Conservation (phyloP, 2,113 vertebrate species). For the Penelope pileata region DNA sequence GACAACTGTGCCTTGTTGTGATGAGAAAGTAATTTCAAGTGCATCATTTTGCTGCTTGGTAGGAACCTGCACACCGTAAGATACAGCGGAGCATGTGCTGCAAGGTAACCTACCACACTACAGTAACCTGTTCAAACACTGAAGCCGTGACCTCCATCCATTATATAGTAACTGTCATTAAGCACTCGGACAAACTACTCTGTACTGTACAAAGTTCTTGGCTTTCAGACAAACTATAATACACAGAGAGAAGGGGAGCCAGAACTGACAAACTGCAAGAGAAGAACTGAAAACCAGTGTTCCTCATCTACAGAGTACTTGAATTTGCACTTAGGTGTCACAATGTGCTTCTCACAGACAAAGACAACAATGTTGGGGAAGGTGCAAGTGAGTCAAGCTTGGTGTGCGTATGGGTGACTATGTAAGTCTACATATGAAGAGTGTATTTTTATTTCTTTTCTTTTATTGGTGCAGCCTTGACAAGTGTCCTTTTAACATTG, state of each 20-base stretch:
- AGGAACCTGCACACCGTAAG: background rate
- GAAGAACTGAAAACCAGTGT: background rate
- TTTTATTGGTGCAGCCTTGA: background rate
- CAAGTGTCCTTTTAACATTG: background rate
- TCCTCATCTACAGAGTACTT: background rate
- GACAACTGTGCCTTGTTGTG: background rate
- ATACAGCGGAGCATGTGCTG: background rate
- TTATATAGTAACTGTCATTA: background rate
- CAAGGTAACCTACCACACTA: background rate
- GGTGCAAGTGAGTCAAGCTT: fast-evolving
- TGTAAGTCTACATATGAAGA: background rate
- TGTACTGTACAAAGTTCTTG: background rate
- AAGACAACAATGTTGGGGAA: fast-evolving
- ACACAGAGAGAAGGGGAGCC: background rate
- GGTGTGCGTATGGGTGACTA: background rate
- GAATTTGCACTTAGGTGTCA: background rate
- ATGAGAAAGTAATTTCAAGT: background rate
- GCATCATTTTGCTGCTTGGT: background rate
- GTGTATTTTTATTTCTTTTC: background rate
- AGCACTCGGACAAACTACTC: background rate
- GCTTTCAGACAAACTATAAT: background rate
- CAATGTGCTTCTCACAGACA: background rate
- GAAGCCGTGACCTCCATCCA: background rate
- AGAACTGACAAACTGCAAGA: background rate
- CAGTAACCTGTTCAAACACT: background rate